Evolutionary conservation across 2,113 vertebrate species (phyloP), one percentile per base, ranked within the genome.

Genomic region (Ariopsis seemanni): DNA sequence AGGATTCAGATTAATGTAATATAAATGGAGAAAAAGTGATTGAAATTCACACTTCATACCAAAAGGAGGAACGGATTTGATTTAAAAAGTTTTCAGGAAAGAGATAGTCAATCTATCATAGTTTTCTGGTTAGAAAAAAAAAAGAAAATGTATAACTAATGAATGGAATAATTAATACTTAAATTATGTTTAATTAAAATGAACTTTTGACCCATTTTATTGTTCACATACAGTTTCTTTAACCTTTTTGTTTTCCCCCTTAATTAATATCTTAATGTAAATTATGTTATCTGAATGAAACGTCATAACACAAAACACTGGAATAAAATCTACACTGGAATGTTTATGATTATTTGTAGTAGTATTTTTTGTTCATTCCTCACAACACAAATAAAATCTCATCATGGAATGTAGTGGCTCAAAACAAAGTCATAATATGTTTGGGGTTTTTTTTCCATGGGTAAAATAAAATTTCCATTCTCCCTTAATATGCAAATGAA

Each of bases 401-500:
- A 11, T 53, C 18, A 50, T 25, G 18, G 7, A 52, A 77, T 1
- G 48, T 8, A 53, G 12, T 79, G 15, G 8, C 57, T 84, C 0
- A 7, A 34, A 69, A 30, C 67, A 69, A 74, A 74, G 27, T 52
- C 17, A 17, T 7, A 17, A 57, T 79, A 57, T 4, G 9, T 12
- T 57, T 12, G n/a, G 9, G 52, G 1, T 2, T 57, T 1, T 27
- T 27, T 7, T 9, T 5, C 25, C n/a, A 18, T 80, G n/a, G 12
- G 50, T 55, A 55, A 74, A 48, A 53, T 25, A 7, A 53, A 52
- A 25, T 25, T 14, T 52, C 18, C 57, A 14, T 72, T 74, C 7
- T 58, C 6, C 4, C 27, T 58, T 30, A 69, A 25, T 22, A 84
- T 84, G 67, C 27, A 84, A 84, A 84, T 42, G 18, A 84, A 20